Evolutionary conservation across 2,797 vertebrate species (phyloP).

Genomic region (Percopsis omiscomaycus): DNA sequence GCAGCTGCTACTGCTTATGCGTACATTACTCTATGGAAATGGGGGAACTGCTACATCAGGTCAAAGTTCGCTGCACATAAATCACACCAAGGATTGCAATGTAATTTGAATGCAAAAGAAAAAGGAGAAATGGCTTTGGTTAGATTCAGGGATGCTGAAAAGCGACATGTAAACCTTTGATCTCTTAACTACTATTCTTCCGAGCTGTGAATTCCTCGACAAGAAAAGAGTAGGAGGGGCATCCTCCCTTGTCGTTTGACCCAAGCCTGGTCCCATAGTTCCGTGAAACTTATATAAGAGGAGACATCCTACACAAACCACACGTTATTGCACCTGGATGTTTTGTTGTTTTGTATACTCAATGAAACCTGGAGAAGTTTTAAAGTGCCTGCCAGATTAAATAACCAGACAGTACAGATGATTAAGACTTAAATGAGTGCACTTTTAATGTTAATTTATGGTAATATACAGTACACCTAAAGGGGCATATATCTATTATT

Average conservation of each 20-base stretch:
- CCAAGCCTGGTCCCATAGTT: slow-evolving; percentile 26
- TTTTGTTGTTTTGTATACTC: slow-evolving; percentile 21
- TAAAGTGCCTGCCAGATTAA: slow-evolving; percentile 23
- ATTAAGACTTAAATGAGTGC: not conserved
- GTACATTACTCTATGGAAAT: too few relatives aligned
- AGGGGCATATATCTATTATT: slow-evolving; percentile 42
- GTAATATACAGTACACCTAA: slow-evolving; percentile 14
- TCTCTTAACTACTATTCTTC: not conserved
- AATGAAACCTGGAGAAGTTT: not conserved
- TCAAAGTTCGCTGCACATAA: not conserved
- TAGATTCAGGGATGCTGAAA: too few relatives aligned
- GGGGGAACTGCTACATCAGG: too few relatives aligned
- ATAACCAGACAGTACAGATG: not conserved
- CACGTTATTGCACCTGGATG: slow-evolving; percentile 16
- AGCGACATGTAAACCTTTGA: not conserved
- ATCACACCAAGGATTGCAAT: not conserved
- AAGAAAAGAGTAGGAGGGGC: slow-evolving; percentile 40
- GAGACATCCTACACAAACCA: slow-evolving; percentile 26
- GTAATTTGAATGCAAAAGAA: not conserved
- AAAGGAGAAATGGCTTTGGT: too few relatives aligned
- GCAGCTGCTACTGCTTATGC: too few relatives aligned
- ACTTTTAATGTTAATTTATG: slow-evolving; percentile 14
- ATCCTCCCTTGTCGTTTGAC: slow-evolving; percentile 37
- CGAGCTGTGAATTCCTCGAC: not conserved
- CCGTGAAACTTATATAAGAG: slow-evolving; percentile 42